Percentiles rank a stretch among this genome's conserved stretches.
phyloP scores from a whole-genome alignment of 1,140 invertebrate genomes.

The Pseudobourletiella spinata region DNA sequence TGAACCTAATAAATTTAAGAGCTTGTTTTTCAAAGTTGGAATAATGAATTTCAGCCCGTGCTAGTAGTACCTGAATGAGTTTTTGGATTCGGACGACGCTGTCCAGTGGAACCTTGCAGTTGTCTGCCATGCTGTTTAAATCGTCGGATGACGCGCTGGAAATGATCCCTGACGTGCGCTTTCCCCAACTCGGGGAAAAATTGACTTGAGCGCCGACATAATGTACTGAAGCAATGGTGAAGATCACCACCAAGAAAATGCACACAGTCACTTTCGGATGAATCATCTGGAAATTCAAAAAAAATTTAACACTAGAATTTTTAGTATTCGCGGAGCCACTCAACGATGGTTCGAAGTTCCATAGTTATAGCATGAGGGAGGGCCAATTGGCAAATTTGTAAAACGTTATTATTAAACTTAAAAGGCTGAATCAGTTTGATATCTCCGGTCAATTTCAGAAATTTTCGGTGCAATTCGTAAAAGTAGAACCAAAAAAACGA shows the following conservation, averaged over 20 bases:
- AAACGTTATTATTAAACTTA: too few species aligned
- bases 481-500: too few species aligned
- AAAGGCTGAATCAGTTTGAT: too few species aligned
- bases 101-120: constrained; percentile 19
- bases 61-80: constrained; percentile 20
- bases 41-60: too few species aligned
- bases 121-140: constrained; percentile 3
- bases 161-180: constrained; percentile 16
- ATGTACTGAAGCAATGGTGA: not conserved
- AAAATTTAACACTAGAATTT: not conserved
- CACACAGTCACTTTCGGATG: not conserved
- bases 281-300: not conserved
- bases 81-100: constrained; percentile 13
- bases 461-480: too few species aligned
- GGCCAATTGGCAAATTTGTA: too few species aligned
- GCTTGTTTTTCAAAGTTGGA: too few species aligned
- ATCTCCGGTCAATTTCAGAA: too few species aligned
- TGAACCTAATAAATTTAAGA: too few species aligned
- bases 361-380: too few species aligned
- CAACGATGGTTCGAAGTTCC: too few species aligned
- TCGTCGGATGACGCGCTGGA: not conserved
- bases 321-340: too few species aligned
- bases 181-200: constrained; percentile 38
- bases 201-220: constrained; percentile 36
- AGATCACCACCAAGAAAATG: constrained; percentile 27